Conservation (phyloP, 1,140 invertebrate species). For the Drosophila ficusphila region DNA sequence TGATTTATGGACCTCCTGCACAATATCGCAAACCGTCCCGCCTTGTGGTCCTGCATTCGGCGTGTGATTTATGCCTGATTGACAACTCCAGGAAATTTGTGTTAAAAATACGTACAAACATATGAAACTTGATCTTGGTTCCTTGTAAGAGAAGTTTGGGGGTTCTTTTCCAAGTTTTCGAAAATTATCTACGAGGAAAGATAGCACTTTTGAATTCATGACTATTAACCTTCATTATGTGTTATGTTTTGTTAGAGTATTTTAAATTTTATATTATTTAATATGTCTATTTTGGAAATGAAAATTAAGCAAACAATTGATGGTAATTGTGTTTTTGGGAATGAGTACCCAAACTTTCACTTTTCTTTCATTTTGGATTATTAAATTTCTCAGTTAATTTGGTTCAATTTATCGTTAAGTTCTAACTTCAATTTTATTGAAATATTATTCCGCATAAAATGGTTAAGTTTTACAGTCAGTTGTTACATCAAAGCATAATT, state of each 20-base stretch:
- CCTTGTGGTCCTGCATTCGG: constrained; percentile 13
- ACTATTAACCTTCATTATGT: no score
- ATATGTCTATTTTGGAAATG: neutral
- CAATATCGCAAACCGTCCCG: neutral
- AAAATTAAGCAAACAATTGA: no score
- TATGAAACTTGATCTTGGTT: neutral
- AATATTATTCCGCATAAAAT: neutral
- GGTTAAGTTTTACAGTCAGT: neutral
- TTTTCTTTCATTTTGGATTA: no score
- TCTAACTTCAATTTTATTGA: no score
- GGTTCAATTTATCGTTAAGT: no score
- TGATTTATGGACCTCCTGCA: constrained; percentile 29
- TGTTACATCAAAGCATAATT: neutral
- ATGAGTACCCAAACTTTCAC: no score
- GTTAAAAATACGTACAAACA: neutral
- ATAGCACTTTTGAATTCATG: no score
- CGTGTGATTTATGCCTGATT: constrained; percentile 37
- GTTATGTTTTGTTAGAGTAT: no score
- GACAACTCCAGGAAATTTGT: constrained; percentile 9
- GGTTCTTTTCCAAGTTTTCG: neutral
- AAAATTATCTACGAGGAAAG: no score
- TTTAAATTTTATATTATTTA: no score
- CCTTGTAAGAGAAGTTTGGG: neutral
- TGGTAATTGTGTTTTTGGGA: no score
- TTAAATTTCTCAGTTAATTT: no score